Evolutionary conservation across 2,797 vertebrate genomes (phyloP), one percentile per base, ranked within the genome.

Genomic region (Sorex maritimensis): DNA sequence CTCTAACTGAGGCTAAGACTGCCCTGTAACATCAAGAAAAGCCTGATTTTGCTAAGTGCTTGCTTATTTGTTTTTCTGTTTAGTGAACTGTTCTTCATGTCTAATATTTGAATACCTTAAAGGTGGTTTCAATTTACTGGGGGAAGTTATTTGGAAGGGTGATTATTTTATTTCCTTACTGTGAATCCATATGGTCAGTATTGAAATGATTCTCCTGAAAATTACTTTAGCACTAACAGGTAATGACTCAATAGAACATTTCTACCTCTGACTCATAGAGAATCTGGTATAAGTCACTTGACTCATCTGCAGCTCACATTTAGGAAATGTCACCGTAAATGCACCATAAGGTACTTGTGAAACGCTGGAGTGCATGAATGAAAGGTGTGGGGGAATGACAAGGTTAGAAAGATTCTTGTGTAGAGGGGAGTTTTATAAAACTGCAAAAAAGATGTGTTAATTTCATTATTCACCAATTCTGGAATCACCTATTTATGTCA

Each of bases 241-340:
- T 93, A 80, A 83, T 94, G 75, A 96, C 71, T 95, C 81, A 92
- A 0, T 81, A 86, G 79, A 85, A 92, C 15, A 67, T 63, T 81
- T 81, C 61, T 7, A 72, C 44, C 58, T 81, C 49, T 93, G 95
- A 94, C 63, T 94, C 94, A 96, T 26, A 46, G 80, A 55, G 17
- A 73, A 55, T 80, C 81, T 88, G 30, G 55, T 55, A 28, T 67
- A 84, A 92, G 67, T 93, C 73, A 90, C 55, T 87, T 94, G 83
- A 81, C 69, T 86, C 80, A 81, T 92, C 67, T 68, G 63, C 46
- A 90, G 90, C 55, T 90, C 52, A 86, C 52, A 55, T 84, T 95
- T 94, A 81, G 92, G 58, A 95, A 88, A 84, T 90, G 49, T 81
- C 67, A 81, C 55, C 83, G 24, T 86, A 83, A 93, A 83, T 74